Conservation (phyloP, 2,113 vertebrate species). For the Phalacrocorax brasilianus region DNA sequence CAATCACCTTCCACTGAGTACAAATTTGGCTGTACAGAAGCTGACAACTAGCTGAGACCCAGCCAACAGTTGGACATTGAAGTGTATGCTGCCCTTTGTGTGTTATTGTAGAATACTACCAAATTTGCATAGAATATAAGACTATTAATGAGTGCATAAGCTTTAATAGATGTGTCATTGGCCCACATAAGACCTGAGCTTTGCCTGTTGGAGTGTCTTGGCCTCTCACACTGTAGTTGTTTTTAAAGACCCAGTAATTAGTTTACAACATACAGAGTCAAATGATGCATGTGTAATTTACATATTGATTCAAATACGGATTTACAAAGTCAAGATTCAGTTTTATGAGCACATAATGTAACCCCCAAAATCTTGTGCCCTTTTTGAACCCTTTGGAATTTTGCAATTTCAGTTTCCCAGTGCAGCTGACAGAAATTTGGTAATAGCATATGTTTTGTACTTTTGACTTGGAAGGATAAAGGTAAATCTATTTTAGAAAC, state of each 20-base stretch:
- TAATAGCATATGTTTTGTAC: not conserved
- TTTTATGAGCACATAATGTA: not conserved
- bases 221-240: not conserved
- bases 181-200: not conserved
- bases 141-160: not conserved
- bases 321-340: not conserved
- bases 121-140: not conserved
- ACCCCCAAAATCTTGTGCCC: not conserved
- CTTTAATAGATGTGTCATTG: not conserved
- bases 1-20: not conserved
- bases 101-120: not conserved
- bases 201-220: not conserved
- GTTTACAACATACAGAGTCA: not conserved
- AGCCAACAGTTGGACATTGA: not conserved
- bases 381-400: not conserved
- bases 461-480: not conserved
- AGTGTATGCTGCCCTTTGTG: not conserved
- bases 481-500: not conserved
- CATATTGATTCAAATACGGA: not conserved
- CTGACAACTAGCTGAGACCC: not conserved
- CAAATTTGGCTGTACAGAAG: not conserved
- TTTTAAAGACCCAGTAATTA: not conserved
- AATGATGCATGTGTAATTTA: not conserved
- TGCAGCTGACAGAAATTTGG: not conserved
- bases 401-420: not conserved